These are phyloP conservation scores for Eulacestoma nigropectus DNA, from an alignment of 2,113 vertebrate genomes.

Conservation along the genomic window DNA sequence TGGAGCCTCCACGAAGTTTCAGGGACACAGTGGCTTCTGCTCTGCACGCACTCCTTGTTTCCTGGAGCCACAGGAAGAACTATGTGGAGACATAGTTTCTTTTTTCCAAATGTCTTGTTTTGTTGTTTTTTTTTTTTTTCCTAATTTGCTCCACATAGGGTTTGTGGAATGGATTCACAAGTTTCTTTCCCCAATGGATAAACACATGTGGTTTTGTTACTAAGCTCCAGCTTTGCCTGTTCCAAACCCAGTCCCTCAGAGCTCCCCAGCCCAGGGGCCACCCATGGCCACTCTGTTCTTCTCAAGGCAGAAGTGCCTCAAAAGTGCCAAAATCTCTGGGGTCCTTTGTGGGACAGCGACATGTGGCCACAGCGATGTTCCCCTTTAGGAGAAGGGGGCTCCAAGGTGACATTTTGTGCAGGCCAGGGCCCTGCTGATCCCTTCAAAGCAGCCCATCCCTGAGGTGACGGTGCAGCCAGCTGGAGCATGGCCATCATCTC, in stretches of 20 bases:
- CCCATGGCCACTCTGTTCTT: rapidly evolving
- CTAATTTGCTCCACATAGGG: rapidly evolving
- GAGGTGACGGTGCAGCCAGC: rapidly evolving
- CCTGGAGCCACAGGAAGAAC: background rate
- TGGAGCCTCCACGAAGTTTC: background rate
- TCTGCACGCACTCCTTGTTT: background rate
- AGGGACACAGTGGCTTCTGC: background rate
- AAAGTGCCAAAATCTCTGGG: rapidly evolving
- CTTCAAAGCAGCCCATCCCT: background rate
- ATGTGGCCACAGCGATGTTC: rapidly evolving
- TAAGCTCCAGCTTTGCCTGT: background rate
- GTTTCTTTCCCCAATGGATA: background rate
- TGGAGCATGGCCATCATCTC: rapidly evolving
- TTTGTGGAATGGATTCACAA: background rate
- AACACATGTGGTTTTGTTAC: rapidly evolving
- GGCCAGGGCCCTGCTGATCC: background rate
- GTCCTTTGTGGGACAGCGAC: rapidly evolving
- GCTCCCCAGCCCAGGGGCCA: background rate
- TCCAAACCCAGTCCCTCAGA: background rate
- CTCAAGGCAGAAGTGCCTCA: background rate
- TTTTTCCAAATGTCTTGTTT: background rate
- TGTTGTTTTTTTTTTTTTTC: no score
- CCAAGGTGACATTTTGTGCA: rapidly evolving
- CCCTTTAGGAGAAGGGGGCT: background rate
- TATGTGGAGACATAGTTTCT: background rate